Base-by-base conservation (phyloP, 2,888 invertebrate genomes). In the Anarsia innoxiella region DNA sequence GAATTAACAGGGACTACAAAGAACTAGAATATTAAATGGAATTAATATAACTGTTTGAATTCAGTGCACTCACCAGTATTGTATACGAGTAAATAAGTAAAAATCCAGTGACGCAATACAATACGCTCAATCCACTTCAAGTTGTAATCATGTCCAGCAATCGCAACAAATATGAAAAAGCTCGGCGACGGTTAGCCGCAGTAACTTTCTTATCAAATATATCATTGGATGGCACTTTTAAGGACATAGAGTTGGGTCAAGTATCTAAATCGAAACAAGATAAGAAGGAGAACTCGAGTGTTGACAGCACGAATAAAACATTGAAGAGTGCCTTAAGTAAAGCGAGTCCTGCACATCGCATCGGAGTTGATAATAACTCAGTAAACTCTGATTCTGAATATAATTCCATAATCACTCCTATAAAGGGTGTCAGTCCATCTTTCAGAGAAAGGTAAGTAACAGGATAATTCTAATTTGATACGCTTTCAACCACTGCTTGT, bases 141-240 rank as follows among this genome's bases (percentile, higher is more conserved):
- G n/a, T n/a, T 19, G 19, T 19, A 19, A 8, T 8, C 30, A 80
- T 82, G 83, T 58, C 76, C 37, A 66, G 51, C 40, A 69, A 77
- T 54, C 74, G 77, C 28, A 74, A 66, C 53, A 84, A 80, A 63
- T 83, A 84, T 58, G 88, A 88, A 62, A 90, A 91, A 79, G 93
- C 93, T 62, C 89, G 94, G 66, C 89, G 95, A 79, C 90, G 95
- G 75, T 89, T 96, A 58, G 95, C 96, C 66, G 97, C 97, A 54
- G 89, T 96, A 63, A 93, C 95, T 65, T 98, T 97, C 87, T 88
- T 98, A 56, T 93, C 96, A 37, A 97, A 97, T 83, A 97, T 98
- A 69, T 96, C 97, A 46, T 87, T 97, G 46, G 96, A 97, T 86
- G 97, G 97, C 50, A 92, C 92, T 55, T 91, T 93, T 75, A 89